phyloP scores from a whole-genome alignment of 1,140 invertebrate species.

The Psix sp. region DNA sequence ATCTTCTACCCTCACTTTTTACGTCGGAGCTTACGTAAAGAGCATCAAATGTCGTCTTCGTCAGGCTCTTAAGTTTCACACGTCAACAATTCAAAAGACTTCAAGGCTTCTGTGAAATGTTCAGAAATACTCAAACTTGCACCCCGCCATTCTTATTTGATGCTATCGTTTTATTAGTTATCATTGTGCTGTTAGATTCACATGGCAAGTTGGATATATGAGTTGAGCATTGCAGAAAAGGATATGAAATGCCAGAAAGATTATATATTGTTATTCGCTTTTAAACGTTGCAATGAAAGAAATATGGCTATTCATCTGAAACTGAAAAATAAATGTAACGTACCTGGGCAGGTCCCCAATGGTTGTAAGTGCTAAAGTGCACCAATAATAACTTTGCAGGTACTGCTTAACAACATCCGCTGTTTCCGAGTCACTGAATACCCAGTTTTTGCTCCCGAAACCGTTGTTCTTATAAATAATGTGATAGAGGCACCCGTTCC shows the following conservation, averaged over 20 bases:
- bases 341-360: conserved; percentile 82
- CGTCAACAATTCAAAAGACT: conserved; percentile 41
- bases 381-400: conserved; percentile 98
- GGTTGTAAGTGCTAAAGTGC: conserved; percentile 95
- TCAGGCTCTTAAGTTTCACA: conserved; percentile 31
- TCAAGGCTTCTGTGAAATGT: conserved; percentile 39
- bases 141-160: conserved; percentile 11
- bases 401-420: conserved; percentile 95
- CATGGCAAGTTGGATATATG: too few species aligned
- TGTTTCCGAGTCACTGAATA: conserved; percentile 88
- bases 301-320: not conserved
- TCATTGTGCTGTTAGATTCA: too few species aligned
- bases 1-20: conserved; percentile 14
- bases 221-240: too few species aligned
- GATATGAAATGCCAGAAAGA: too few species aligned
- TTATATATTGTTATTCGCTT: too few species aligned
- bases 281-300: not conserved
- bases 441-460: conserved; percentile 94
- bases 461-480: conserved; percentile 96
- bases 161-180: conserved; percentile 18
- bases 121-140: conserved; percentile 28
- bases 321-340: conserved; percentile 3
- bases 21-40: conserved; percentile 15
- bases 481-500: conserved; percentile 99
- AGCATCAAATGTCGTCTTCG: conserved; percentile 36